phyloP scores from a whole-genome alignment of 1,140 invertebrate genomes.

The Muscidifurax raptorellus region DNA sequence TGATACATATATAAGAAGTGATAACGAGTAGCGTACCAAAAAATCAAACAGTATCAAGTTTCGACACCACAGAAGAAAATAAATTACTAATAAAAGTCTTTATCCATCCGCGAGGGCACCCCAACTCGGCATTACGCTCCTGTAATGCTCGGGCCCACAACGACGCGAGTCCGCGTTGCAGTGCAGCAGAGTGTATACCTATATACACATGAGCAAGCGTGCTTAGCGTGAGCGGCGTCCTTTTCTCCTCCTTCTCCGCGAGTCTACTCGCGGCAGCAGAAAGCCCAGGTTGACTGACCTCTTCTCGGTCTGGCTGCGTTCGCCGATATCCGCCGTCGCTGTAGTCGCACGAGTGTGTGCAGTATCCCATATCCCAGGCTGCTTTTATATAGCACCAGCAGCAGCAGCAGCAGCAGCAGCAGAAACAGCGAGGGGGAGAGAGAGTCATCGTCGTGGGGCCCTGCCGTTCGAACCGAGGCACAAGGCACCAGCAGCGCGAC shows the following conservation, averaged over 20 bases:
- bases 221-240: conserved; percentile 9
- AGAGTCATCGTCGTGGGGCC: background rate
- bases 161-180: background rate
- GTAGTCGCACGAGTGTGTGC: background rate
- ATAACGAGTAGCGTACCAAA: background rate
- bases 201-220: background rate
- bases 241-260: conserved; percentile 24
- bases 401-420: background rate
- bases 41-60: background rate
- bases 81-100: background rate
- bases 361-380: background rate
- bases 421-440: background rate
- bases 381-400: background rate
- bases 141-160: conserved; percentile 1
- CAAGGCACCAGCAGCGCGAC: conserved; percentile 37
- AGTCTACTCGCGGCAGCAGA: background rate
- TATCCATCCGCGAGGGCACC: background rate
- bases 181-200: background rate
- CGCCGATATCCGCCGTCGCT: conserved; percentile 16
- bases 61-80: background rate
- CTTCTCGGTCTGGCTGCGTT: conserved; percentile 28
- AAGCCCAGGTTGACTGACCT: conserved; percentile 42
- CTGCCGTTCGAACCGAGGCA: conserved; percentile 8
- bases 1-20: background rate
- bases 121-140: conserved; percentile 13